A percentile compares a stretch with the other conserved stretches of the same genome.
Evolutionary conservation across 2,113 vertebrate genomes (phyloP).

Genomic region (Oenanthe melanoleuca): DNA sequence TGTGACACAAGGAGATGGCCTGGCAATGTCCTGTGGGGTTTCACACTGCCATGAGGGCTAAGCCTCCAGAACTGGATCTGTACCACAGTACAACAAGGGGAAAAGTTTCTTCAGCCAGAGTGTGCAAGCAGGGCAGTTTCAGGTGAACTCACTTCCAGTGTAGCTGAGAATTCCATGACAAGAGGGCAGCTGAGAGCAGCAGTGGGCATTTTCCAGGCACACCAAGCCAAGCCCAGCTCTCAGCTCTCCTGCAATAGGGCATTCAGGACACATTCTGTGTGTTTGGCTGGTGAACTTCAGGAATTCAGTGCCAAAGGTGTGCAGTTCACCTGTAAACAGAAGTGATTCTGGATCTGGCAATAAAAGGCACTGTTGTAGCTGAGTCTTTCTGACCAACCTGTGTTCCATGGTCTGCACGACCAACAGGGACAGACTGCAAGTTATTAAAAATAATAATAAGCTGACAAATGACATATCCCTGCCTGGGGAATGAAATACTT

Average conservation of each 20-base stretch:
- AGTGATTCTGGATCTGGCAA: not conserved
- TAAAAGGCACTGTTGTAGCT: not conserved
- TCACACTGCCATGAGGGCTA: not conserved
- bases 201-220: not conserved
- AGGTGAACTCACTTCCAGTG: not conserved
- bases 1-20: conserved; percentile 31
- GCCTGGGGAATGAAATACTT: not conserved
- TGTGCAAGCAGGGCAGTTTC: not conserved
- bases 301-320: not conserved
- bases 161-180: not conserved
- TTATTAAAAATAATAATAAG: not conserved
- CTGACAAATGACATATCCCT: not conserved
- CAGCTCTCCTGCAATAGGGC: not conserved
- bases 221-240: not conserved
- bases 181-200: not conserved
- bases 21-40: not conserved
- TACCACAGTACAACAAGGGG: not conserved
- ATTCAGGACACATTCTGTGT: not conserved
- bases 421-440: not conserved
- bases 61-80: not conserved
- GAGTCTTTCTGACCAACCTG: not conserved
- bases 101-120: not conserved
- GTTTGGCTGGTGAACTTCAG: not conserved
- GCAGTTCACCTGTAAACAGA: not conserved
- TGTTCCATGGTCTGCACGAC: not conserved